Evolutionary conservation across 1,140 invertebrate genomes (phyloP).

Genomic region (Aphaenogaster floridana): DNA sequence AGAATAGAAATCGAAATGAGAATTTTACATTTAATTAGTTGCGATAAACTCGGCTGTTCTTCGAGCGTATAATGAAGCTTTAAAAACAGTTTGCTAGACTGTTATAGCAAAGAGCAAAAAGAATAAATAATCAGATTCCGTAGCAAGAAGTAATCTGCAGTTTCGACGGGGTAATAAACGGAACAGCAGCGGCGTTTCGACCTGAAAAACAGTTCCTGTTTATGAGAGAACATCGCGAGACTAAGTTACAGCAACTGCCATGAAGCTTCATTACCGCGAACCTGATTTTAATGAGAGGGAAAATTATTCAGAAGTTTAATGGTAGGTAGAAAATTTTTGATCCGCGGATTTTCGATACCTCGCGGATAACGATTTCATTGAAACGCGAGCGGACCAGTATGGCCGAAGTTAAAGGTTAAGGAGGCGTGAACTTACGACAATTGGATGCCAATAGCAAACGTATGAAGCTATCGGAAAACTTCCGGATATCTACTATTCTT

Average conservation of each 20-base stretch:
- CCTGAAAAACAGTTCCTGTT: conserved; percentile 55
- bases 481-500: conserved; percentile 59
- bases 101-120: conserved; percentile 16
- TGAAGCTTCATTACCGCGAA: conserved; percentile 52
- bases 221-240: conserved; percentile 27
- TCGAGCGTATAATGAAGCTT: conserved; percentile 33
- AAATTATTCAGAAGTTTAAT: conserved; percentile 67
- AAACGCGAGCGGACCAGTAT: conserved; percentile 44
- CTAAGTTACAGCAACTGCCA: conserved; percentile 9
- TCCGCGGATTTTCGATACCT: conserved; percentile 67
- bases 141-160: conserved; percentile 46
- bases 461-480: conserved; percentile 70
- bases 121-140: conserved; percentile 39
- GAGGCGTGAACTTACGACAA: conserved; percentile 74
- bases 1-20: conserved; percentile 15
- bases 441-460: conserved; percentile 70
- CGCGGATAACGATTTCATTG: conserved; percentile 67
- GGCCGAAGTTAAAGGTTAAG: conserved; percentile 60
- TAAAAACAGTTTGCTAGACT: not conserved
- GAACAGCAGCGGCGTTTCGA: not conserved
- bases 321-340: conserved; percentile 1
- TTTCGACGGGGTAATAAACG: conserved; percentile 53
- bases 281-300: conserved; percentile 69
- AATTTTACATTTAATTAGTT: conserved; percentile 41
- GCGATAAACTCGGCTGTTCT: not conserved